phyloP scores from a whole-genome alignment of 2,888 invertebrate genomes.

The Stictocephala bisonia region DNA sequence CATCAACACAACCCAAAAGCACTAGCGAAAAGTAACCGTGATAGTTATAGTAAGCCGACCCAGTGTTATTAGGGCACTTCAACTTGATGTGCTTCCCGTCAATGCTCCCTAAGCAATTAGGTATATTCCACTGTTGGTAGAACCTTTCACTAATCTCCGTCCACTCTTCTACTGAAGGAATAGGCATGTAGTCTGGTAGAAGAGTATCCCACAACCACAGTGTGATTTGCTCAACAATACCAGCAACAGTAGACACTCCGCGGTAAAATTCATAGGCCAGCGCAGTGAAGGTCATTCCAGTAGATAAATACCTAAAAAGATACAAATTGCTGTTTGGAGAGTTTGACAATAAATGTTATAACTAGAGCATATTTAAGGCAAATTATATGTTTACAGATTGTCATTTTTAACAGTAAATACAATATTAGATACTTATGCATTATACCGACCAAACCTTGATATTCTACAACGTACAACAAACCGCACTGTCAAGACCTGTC shows the following conservation, averaged over 20 bases:
- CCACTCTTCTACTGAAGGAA: slow-evolving; percentile 22
- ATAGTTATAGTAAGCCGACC: slow-evolving; percentile 30
- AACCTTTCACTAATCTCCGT: slow-evolving; percentile 21
- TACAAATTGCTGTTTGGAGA: too few relatives aligned
- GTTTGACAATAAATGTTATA: too few relatives aligned
- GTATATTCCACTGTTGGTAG: slow-evolving; percentile 29
- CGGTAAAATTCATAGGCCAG: slow-evolving; percentile 29
- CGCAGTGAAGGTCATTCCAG: slow-evolving; percentile 28
- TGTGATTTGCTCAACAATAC: slow-evolving; percentile 2
- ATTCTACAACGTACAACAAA: too few relatives aligned
- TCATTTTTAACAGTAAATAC: too few relatives aligned
- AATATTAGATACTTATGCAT: too few relatives aligned
- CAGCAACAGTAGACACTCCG: slow-evolving; percentile 21
- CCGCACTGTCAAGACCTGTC: too few relatives aligned
- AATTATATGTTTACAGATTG: too few relatives aligned
- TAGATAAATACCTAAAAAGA: slow-evolving; percentile 32
- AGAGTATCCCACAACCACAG: slow-evolving; percentile 23
- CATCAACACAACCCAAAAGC: slow-evolving; percentile 27
- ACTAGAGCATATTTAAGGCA: too few relatives aligned
- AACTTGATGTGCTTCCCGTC: slow-evolving; percentile 20
- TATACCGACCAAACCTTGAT: too few relatives aligned
- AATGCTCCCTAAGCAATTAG: slow-evolving; percentile 22
- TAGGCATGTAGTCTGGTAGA: not conserved
- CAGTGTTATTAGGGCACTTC: slow-evolving; percentile 18
- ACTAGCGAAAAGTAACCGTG: slow-evolving; percentile 20